Conservation (phyloP, 1,140 invertebrate species). For the Mactra quadrangularis region DNA sequence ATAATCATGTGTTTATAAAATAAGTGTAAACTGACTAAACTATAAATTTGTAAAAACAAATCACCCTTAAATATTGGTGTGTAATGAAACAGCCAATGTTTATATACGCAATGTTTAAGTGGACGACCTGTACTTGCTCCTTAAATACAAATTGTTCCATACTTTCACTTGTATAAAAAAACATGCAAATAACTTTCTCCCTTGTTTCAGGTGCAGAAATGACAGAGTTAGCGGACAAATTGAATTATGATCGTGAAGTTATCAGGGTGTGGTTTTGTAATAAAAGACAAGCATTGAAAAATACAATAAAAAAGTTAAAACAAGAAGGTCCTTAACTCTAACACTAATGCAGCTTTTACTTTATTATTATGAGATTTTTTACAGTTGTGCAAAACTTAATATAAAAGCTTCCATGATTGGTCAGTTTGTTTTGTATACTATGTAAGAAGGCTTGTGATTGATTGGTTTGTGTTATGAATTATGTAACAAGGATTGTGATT, state of each 20-base stretch:
- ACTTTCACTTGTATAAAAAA: too few relatives aligned
- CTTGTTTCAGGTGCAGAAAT: constrained; percentile 98
- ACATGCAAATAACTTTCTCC: too few relatives aligned
- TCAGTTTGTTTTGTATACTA: neutral
- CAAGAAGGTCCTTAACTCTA: constrained; percentile 75
- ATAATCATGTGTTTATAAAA: too few relatives aligned
- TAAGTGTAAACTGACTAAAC: too few relatives aligned
- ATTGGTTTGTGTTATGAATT: constrained; percentile 1
- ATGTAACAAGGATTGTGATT: neutral
- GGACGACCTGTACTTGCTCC: too few relatives aligned
- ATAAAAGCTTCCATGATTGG: constrained; percentile 15
- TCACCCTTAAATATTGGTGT: too few relatives aligned
- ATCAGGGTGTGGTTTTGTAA: constrained; percentile 99
- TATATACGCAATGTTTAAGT: too few relatives aligned
- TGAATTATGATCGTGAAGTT: constrained; percentile 98
- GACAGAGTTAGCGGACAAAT: constrained; percentile 95
- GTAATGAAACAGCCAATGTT: too few relatives aligned
- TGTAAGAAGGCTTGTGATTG: constrained; percentile 2
- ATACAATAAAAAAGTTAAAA: constrained; percentile 89
- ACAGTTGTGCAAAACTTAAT: neutral
- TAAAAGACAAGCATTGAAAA: constrained; percentile 98
- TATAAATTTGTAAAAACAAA: too few relatives aligned
- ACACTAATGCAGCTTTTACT: neutral
- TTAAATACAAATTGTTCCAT: too few relatives aligned
- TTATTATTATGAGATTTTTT: neutral